Percentiles rank a stretch among this genome's conserved stretches.
These are phyloP conservation scores for Ptilonorhynchus violaceus DNA, from an alignment of 2,113 vertebrate genomes.

Conservation along the genomic window DNA sequence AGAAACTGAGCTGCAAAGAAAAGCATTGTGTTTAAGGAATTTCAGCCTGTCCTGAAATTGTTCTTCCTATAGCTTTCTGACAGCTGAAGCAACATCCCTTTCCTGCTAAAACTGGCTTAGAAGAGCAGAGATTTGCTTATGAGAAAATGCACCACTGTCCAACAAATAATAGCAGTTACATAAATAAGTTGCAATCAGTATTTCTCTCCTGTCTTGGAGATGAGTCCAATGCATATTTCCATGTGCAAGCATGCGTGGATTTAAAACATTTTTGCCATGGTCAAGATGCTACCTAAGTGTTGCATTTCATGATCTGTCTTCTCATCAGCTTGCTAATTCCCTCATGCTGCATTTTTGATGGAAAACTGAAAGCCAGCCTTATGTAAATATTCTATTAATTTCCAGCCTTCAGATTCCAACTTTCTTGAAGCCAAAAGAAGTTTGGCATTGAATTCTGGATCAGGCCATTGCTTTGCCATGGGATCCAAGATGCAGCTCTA, in stretches of 20 bases:
- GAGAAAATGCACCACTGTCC: background rate
- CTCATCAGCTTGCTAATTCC: background rate
- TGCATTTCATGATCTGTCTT: background rate
- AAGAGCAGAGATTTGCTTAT: conserved; percentile 25
- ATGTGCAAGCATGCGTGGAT: background rate
- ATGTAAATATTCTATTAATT: background rate
- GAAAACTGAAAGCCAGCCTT: background rate
- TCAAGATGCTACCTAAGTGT: background rate
- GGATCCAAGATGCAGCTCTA: background rate
- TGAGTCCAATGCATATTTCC: background rate
- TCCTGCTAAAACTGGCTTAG: conserved; percentile 28
- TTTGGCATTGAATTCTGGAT: background rate
- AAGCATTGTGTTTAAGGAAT: background rate
- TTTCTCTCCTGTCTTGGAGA: background rate
- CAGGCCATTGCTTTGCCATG: background rate
- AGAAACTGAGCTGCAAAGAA: background rate
- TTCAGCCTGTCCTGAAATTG: background rate
- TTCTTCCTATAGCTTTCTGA: conserved; percentile 15
- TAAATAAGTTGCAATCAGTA: conserved; percentile 41
- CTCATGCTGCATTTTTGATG: background rate
- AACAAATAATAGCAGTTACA: conserved; percentile 5
- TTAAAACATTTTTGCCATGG: background rate
- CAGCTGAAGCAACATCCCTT: background rate
- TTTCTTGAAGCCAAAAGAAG: background rate
- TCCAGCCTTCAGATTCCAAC: background rate